Conservation (phyloP, 2,797 vertebrate species). For the Pantherophis alleghaniensis region DNA sequence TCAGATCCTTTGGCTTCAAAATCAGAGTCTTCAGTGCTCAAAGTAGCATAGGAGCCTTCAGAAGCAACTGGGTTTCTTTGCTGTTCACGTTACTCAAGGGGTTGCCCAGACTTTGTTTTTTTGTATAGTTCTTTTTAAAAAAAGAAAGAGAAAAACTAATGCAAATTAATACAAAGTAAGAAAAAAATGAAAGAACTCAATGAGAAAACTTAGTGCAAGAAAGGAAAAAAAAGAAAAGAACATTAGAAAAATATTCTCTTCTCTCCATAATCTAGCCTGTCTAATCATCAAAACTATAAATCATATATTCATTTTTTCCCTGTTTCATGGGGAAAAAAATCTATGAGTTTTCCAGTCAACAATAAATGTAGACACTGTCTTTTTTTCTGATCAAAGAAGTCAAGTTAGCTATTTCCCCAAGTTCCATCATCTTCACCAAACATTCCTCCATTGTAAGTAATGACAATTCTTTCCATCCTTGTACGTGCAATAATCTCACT, state of each 20-base stretch:
- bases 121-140: not conserved
- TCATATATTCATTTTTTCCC: not conserved
- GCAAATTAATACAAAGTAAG: not conserved
- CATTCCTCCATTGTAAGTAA: not conserved
- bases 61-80: not conserved
- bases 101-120: not conserved
- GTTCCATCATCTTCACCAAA: not conserved
- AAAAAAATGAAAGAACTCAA: not conserved
- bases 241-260: not conserved
- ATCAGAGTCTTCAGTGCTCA: not conserved
- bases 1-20: not conserved
- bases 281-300: not conserved
- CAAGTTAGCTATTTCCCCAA: not conserved
- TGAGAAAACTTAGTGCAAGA: not conserved
- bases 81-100: not conserved
- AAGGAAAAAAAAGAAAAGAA: not conserved
- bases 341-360: not conserved
- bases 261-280: not conserved
- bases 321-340: not conserved
- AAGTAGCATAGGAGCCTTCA: not conserved
- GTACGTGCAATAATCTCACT: not conserved
- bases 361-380: not conserved
- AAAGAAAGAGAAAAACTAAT: not conserved
- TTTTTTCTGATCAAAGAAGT: not conserved
- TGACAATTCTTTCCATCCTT: not conserved